A percentile compares a stretch with the other conserved stretches of the same genome.
These are phyloP conservation scores for Brenthis daphne DNA, from an alignment of 2,888 invertebrate genomes.

Conservation along the genomic window DNA sequence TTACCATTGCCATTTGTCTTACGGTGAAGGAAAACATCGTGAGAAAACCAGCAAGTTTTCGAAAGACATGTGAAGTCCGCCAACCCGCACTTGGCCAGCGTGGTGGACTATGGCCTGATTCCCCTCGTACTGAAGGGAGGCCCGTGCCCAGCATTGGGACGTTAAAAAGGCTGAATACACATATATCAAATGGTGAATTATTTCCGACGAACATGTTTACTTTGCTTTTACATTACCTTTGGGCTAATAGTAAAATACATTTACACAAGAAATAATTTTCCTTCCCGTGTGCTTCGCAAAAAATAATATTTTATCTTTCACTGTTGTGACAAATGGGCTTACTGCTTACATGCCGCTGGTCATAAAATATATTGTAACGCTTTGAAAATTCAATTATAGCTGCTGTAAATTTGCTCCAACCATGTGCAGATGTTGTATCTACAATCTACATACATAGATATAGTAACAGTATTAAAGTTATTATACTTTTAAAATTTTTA, in stretches of 20 bases:
- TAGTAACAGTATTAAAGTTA: background rate
- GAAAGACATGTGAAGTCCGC: too few relatives aligned
- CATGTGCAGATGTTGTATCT: slow-evolving; percentile 12
- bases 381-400: slow-evolving; percentile 14
- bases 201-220: too few relatives aligned
- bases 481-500: background rate
- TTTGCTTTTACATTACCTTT: too few relatives aligned
- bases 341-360: slow-evolving; percentile 12
- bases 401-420: slow-evolving; percentile 4
- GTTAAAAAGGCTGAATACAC: too few relatives aligned
- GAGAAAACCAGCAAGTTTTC: too few relatives aligned
- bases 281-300: background rate
- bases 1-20: too few relatives aligned
- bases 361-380: slow-evolving; percentile 17
- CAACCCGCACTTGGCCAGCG: too few relatives aligned
- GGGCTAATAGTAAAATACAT: background rate
- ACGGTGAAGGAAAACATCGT: too few relatives aligned
- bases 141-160: too few relatives aligned
- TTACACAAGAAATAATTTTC: background rate
- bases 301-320: slow-evolving; percentile 9
- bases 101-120: too few relatives aligned
- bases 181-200: too few relatives aligned
- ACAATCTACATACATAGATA: background rate
- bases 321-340: slow-evolving; percentile 16
- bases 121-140: too few relatives aligned